Percentiles rank a stretch among this genome's conserved stretches.
Evolutionary conservation across 2,888 invertebrate species (phyloP).

Genomic region (Microctonus hyperodae): DNA sequence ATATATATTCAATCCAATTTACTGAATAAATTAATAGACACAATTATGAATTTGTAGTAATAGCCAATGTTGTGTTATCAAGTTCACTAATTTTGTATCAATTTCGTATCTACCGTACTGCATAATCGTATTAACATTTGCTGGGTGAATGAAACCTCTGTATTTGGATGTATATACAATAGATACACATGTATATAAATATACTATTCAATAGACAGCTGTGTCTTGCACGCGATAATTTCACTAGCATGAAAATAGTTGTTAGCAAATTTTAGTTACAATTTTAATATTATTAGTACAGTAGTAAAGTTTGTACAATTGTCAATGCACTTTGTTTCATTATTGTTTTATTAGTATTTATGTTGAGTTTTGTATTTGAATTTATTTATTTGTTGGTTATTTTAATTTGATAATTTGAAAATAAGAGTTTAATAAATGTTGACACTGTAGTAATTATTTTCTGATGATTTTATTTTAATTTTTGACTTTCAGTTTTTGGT

Average conservation of each 20-base stretch:
- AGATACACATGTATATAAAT: background rate
- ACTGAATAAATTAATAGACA: conserved; percentile 16
- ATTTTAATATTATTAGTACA: conserved; percentile 2
- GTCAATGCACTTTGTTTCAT: conserved; percentile 18
- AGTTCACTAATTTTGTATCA: conserved; percentile 4
- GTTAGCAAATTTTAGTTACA: conserved; percentile 36
- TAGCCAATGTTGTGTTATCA: background rate
- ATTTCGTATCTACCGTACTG: background rate
- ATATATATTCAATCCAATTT: background rate
- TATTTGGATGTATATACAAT: background rate
- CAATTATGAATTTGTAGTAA: background rate
- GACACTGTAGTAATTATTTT: background rate
- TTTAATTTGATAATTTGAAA: background rate
- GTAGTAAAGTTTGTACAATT: conserved; percentile 32
- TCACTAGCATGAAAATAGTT: conserved; percentile 29
- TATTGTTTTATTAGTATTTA: background rate
- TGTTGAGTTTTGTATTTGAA: background rate
- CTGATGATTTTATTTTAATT: background rate
- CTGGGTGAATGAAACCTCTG: background rate
- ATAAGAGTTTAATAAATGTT: background rate
- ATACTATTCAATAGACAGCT: background rate
- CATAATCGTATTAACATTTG: conserved; percentile 12
- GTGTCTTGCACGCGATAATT: conserved; percentile 17
- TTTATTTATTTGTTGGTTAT: background rate
- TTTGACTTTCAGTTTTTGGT: background rate